Base-by-base conservation (phyloP, 1,140 invertebrate genomes). In the Cepaea nemoralis region DNA sequence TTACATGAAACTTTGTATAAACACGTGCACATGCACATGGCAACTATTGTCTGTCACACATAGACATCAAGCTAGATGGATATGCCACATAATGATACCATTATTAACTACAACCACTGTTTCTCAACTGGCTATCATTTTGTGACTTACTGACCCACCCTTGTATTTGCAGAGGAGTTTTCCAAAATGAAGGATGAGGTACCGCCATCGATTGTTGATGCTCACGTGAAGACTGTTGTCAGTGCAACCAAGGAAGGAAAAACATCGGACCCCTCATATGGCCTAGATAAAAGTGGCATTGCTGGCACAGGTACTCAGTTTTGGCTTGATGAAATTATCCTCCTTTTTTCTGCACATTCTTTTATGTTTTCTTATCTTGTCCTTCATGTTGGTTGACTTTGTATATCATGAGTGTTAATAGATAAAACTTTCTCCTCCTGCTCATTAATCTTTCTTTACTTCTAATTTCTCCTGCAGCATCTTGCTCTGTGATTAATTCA, bases 211-310 rank as follows among this genome's bases (percentile, higher is more conserved):
- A 94, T 99, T 84, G 94, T 99, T 88, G 97, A 99, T 90, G 96
- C 97, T 82, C 98, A 99, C 92, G 94, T 98, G 85, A 96, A 96
- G 89, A 98, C 97, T 90, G 97, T 99, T 69, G 95, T 96, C 88
- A 95, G 96, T 63, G 95, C 96, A 69, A 83, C 79, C 14, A 91
- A 91, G 84, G 94, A 95, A 84, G 94, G 95, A 0, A 89, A 91
- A 87, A 94, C 95, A 89, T 94, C 96, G 85, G 96, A 98, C 93
- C 95, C 96, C 12, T 94, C 85, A 94, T 90, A 88, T 86, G 92
- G 92, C 63, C 86, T 94, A 6, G 90, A 96, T 87, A 97, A 96
- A 87, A 92, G 91, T 76, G 97, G 97, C 74, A 98, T 98, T 89
- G 97, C 97, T 39, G 97, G 97, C 50, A 90, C 88, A 31, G 85